Base-by-base conservation (phyloP, 2,888 invertebrate species). In the Aspidiotus rigidus region DNA sequence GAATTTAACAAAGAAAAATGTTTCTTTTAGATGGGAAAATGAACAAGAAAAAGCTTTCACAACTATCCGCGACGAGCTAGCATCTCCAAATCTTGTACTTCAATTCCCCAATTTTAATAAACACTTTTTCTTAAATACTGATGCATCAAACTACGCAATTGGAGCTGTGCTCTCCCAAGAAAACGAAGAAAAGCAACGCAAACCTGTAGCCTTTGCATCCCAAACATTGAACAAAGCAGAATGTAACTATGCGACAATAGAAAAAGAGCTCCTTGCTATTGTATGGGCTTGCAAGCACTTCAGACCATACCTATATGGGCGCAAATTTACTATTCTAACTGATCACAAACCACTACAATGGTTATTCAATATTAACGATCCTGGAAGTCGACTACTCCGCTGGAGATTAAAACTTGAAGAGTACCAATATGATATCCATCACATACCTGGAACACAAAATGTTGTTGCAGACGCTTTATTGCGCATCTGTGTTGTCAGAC, bases 221-320 rank as follows among this genome's bases (percentile, higher is more conserved):
- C 64, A 76, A 56, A 74, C 74, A 7, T 64, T 77, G 42, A 76
- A 75, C 70, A 72, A 72, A 70, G 72, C 75, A 1, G 75, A 77
- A 73, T 64, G 40, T 49, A 75, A 75, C 62, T 76, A 75, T 69
- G 69, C 71, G 1, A 74, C 73, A 9, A 75, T 69, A 5, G 75
- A 77, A 74, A 74, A 74, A 69, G 77, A 76, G 73, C 70, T 76
- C 2, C 61, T 76, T 39, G 76, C 75, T 11, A 75, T 77, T 1
- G 72, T 76, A 10, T 76, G 73, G 72, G 72, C 74, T 42, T 71
- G 74, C 9, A 74, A 75, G 69, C 72, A 74, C 72, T 76, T 75
- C 60, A 56, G 74, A 60, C 75, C 76, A 5, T 77, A 77, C 70
- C 41, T 72, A 9, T 71, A 70, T 53, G 72, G 64, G 0, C 49